Percentiles rank a stretch among this genome's conserved stretches.
These are phyloP conservation scores for Protaetia brevitarsis DNA, from an alignment of 1,140 invertebrate genomes.

Conservation along the genomic window DNA sequence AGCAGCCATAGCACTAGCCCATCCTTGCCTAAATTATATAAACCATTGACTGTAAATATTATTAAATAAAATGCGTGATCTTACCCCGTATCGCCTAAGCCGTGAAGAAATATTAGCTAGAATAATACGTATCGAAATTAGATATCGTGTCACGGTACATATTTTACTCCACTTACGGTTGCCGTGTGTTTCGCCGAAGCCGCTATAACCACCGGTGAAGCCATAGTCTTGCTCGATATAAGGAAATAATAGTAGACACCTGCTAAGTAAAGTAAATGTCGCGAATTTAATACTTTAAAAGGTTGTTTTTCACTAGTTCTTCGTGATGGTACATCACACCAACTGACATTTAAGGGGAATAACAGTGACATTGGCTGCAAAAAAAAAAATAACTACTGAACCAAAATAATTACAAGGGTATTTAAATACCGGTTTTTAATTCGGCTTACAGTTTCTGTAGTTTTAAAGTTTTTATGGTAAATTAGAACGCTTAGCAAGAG, in stretches of 20 bases:
- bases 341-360: not conserved
- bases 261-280: not conserved
- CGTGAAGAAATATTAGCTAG: slow-evolving; percentile 69
- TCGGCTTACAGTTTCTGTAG: no score
- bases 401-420: no score
- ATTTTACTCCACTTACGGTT: slow-evolving; percentile 58
- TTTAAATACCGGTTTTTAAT: no score
- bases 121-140: slow-evolving; percentile 39
- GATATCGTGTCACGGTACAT: slow-evolving; percentile 22
- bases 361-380: not conserved
- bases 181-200: slow-evolving; percentile 75
- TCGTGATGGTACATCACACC: not conserved
- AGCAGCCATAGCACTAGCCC: slow-evolving; percentile 79
- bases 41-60: slow-evolving; percentile 14
- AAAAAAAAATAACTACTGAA: no score
- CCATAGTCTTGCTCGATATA: slow-evolving; percentile 38
- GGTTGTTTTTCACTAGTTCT: not conserved
- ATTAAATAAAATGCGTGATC: slow-evolving; percentile 31
- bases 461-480: no score
- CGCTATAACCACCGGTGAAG: slow-evolving; percentile 69
- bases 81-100: slow-evolving; percentile 67
- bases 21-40: slow-evolving; percentile 73
- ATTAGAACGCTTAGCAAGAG: no score
- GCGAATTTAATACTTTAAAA: not conserved
- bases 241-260: not conserved